These are phyloP conservation scores for Gallinago stenura DNA, from an alignment of 2,797 vertebrate species.

Conservation along the genomic window DNA sequence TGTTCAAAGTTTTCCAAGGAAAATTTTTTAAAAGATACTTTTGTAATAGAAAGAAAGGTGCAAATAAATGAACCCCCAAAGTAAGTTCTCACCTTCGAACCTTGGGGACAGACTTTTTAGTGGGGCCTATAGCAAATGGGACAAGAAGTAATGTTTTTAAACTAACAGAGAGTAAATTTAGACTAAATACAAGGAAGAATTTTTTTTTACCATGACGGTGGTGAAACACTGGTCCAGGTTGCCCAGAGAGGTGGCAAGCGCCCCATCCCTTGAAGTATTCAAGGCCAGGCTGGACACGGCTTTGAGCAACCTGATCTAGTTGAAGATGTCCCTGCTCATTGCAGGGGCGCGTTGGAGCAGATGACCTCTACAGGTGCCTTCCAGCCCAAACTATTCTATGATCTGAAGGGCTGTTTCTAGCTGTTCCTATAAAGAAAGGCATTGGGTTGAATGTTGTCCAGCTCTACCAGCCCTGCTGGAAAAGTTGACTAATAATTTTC, in stretches of 20 bases:
- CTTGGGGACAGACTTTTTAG: not conserved
- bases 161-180: not conserved
- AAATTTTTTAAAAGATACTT: not conserved
- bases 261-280: not conserved
- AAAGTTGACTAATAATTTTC: not conserved
- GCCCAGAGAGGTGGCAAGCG: not conserved
- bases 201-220: not conserved
- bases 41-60: not conserved
- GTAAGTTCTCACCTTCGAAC: not conserved
- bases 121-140: accelerated
- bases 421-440: not conserved
- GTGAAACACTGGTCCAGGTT: not conserved
- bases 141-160: not conserved
- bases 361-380: not conserved
- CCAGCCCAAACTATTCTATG: not conserved
- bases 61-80: not conserved
- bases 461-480: not conserved
- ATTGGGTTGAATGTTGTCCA: not conserved
- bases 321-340: not conserved
- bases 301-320: not conserved
- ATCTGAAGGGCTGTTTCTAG: not conserved
- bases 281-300: not conserved
- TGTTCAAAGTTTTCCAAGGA: not conserved
- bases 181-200: not conserved
- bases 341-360: not conserved